A percentile compares a stretch with the other conserved stretches of the same genome.
Conservation (phyloP, 2,797 vertebrate species). For the Hafferia zeledoni region DNA sequence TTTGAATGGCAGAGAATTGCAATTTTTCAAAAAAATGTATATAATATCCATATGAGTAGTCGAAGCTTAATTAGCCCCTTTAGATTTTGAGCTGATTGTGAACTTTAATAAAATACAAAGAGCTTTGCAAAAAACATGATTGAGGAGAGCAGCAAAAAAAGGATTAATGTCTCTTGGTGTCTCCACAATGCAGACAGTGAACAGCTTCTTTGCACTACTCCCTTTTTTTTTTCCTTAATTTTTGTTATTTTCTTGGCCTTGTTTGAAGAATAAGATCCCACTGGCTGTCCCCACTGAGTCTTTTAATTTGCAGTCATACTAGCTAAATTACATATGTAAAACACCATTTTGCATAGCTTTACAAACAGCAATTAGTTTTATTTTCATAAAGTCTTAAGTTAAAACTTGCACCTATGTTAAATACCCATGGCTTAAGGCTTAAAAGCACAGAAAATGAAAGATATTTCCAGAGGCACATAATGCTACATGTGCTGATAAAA, state of each 20-base stretch:
- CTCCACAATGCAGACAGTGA: neutral
- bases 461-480: neutral
- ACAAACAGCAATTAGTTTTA: neutral
- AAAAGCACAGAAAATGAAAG: neutral
- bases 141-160: neutral
- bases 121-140: neutral
- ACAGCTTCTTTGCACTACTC: neutral
- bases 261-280: neutral
- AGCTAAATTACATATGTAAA: neutral
- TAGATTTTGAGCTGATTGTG: neutral
- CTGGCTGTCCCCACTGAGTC: neutral
- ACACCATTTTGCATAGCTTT: neutral
- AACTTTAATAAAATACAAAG: neutral
- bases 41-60: neutral
- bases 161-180: neutral
- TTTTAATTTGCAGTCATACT: neutral
- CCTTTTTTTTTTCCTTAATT: neutral
- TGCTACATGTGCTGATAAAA: neutral
- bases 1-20: slow-evolving; percentile 11
- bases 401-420: neutral
- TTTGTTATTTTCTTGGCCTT: neutral
- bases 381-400: neutral
- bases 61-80: neutral
- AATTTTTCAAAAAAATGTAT: neutral
- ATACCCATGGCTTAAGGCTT: neutral